Evolutionary conservation across 2,888 invertebrate species (phyloP), one percentile per base, ranked within the genome.

Genomic region (Mellilla xanthometata): DNA sequence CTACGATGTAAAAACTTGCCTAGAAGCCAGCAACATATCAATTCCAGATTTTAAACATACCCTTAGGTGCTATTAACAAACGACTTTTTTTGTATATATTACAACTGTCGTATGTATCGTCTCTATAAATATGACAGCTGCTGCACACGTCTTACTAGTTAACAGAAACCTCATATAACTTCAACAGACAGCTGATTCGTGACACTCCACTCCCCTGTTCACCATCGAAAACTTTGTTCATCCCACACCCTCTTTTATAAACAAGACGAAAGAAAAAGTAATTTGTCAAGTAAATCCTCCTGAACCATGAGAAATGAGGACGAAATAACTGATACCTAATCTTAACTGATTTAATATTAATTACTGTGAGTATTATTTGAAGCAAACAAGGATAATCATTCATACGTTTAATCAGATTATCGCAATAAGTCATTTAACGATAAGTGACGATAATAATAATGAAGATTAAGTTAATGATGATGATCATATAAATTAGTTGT

Each of bases 241-340:
- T 41, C 49, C 32, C 35, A 32, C 38, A 45, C 45, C 45, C 47
- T 45, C 49, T 42, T 53, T 49, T 49, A 48, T 46, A 79, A 82
- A 79, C 77, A 82, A 79, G 81, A 75, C 74, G 73, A 77, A 70
- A 67, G 76, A 78, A 79, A 83, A 84, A 82, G 84, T 82, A 83
- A 86, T 86, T 84, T 85, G 84, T 85, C 87, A 87, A 84, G 83
- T 76, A 82, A 82, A 85, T 84, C 84, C 81, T 70, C 60, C 22
- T 10, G 53, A 59, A 58, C 49, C 46, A 29, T 41, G 34, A 35
- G 48, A 33, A 46, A 54, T 54, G 52, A 52, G 44, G 41, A 52
- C 28, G 56, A 62, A 30, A 49, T 28, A 48, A 55, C 39, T 50
- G 44, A 47, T 33, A 32, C 47, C 27, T 54, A 52, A 54, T 54